Percentiles rank a stretch among this genome's conserved stretches.
phyloP scores from a whole-genome alignment of 30 jellyfish, hydroid and myxozoan species.

The Sanderia malayensis region DNA sequence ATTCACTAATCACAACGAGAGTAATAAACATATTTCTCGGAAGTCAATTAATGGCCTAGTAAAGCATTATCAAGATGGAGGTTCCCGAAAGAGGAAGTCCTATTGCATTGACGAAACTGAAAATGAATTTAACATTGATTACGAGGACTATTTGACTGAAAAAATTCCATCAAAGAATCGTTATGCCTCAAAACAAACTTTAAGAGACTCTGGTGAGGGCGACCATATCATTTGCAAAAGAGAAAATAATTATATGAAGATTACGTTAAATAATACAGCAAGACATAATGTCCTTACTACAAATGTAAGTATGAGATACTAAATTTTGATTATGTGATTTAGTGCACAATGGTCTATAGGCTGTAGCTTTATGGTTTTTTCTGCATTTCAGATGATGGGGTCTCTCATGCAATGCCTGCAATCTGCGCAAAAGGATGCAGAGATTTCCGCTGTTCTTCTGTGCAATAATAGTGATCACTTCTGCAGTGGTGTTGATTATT shows the following conservation, averaged over 20 bases:
- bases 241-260: slow-evolving; percentile 50
- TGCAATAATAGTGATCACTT: slow-evolving; percentile 77
- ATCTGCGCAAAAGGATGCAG: slow-evolving; percentile 58
- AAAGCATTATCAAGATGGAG: slow-evolving; percentile 16
- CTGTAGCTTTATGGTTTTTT: too few relatives aligned
- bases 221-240: slow-evolving; percentile 52
- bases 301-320: slow-evolving; percentile 52
- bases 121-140: not conserved
- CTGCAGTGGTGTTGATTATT: slow-evolving; percentile 91
- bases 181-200: slow-evolving; percentile 41
- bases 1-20: slow-evolving; percentile 26
- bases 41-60: slow-evolving; percentile 33
- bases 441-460: slow-evolving; percentile 60
- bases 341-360: too few relatives aligned
- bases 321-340: not conserved
- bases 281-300: slow-evolving; percentile 67
- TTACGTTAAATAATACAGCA: slow-evolving; percentile 68
- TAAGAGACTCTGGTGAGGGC: slow-evolving; percentile 61
- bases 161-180: not conserved
- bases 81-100: slow-evolving; percentile 25
- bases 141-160: too few relatives aligned
- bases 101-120: not conserved
- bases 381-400: slow-evolving; percentile 84
- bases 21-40: slow-evolving; percentile 14
- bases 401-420: slow-evolving; percentile 44